Base-by-base conservation (phyloP, 2,113 vertebrate genomes). In the Chionis minor region DNA sequence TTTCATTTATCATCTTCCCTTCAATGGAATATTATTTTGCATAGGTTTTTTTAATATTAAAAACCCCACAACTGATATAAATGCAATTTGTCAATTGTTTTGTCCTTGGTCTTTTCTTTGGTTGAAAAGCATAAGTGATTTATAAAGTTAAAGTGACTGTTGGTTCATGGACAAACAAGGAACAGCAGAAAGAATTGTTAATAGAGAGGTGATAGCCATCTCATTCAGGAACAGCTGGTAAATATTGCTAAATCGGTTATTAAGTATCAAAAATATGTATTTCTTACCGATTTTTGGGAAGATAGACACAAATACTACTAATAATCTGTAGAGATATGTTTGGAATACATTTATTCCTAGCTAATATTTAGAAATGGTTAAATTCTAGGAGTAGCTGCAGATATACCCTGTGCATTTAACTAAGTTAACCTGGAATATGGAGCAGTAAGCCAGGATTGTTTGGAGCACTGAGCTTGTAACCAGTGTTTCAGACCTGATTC, bases 61-160 rank as follows among this genome's bases (percentile, higher is more conserved):
- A 2, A 2, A 7, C 0, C 6, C 0, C 0, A 32, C 3, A 52
- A 30, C 16, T 28, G 13, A n/a, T 66, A 24, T 15, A 84, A 83
- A 58, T 45, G 7, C 3, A 30, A 4, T 66, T 62, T 86, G 28
- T 62, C 17, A 21, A 0, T 92, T 90, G 42, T 67, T 35, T 92
- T 82, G 35, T 75, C 16, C 22, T 82, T 88, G 61, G 35, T 73
- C 8, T 71, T 92, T 86, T 51, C 28, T 82, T 49, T 92, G 58
- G 10, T 73, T 88, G 32, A n/a, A 86, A 44, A 69, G 22, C 15
- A 3, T 61, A 88, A 87, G 28, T 45, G 11, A 77, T 54, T 79
- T 61, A 23, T 1, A 69, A 65, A 49, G 51, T 47, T 58, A 26
- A 78, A 74, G 54, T 69, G 45, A 52, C 45, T 73, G 4, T 78